Percentiles rank a stretch among this genome's conserved stretches.
Conservation (phyloP, 2,888 invertebrate species). For the Volucella zonaria region DNA sequence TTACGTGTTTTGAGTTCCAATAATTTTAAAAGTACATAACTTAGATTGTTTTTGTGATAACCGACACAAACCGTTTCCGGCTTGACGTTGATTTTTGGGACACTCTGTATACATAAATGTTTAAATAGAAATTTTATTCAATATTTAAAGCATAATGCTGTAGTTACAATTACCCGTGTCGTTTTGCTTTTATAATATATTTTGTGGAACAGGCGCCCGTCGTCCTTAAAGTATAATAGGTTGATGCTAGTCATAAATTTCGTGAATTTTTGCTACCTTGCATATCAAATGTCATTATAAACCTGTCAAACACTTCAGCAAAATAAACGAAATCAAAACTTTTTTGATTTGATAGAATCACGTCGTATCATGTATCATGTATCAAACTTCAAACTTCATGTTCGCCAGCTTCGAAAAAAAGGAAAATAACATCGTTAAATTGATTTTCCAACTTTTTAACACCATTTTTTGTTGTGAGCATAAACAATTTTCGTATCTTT, state of each 20-base stretch:
- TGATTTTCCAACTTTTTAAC: constrained; percentile 41
- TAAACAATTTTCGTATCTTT: constrained; percentile 11
- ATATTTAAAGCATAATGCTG: too few relatives aligned
- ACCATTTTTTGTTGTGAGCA: constrained; percentile 24
- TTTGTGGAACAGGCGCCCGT: too few relatives aligned
- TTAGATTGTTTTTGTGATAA: too few relatives aligned
- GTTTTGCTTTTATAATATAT: too few relatives aligned
- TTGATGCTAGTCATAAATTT: not conserved
- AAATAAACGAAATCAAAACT: constrained; percentile 24
- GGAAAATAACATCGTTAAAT: constrained; percentile 2
- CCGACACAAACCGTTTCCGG: too few relatives aligned
- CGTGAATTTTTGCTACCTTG: not conserved
- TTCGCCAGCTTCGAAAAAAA: constrained; percentile 6
- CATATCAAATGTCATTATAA: not conserved
- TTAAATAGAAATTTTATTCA: too few relatives aligned
- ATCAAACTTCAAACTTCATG: constrained; percentile 40
- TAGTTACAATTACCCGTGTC: too few relatives aligned
- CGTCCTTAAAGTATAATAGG: too few relatives aligned
- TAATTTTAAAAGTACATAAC: too few relatives aligned
- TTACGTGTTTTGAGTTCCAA: too few relatives aligned
- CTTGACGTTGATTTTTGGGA: too few relatives aligned
- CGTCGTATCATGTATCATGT: constrained; percentile 33
- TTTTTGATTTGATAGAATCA: constrained; percentile 11
- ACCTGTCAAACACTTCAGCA: not conserved
- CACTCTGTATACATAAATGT: too few relatives aligned